Conservation (phyloP, 2,797 vertebrate genomes). For the Neosilurus mollespiculum region DNA sequence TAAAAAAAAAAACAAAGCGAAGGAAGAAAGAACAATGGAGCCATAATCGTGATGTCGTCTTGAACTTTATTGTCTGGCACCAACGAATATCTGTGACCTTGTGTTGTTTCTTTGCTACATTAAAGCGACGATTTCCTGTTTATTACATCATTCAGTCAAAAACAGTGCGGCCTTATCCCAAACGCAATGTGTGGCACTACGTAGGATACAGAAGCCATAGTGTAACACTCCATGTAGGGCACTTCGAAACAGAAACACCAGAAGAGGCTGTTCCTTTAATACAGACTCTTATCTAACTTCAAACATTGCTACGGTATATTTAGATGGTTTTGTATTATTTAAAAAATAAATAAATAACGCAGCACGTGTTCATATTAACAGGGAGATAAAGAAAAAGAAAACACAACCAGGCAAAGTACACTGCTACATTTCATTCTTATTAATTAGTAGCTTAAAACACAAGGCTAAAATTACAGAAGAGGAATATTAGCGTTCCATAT, state of each 20-base stretch:
- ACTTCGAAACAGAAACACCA: slow-evolving; percentile 9
- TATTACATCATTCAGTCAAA: slow-evolving; percentile 65
- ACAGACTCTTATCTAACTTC: slow-evolving; percentile 30
- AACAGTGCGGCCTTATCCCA: slow-evolving; percentile 33
- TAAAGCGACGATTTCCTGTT: slow-evolving; percentile 70
- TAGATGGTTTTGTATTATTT: slow-evolving; percentile 37
- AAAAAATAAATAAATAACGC: slow-evolving; percentile 44
- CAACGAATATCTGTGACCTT: slow-evolving; percentile 59
- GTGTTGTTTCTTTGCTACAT: slow-evolving; percentile 76
- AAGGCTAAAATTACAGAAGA: slow-evolving; percentile 54
- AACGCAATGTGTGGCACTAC: not conserved
- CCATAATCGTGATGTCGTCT: not conserved
- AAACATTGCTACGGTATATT: slow-evolving; percentile 39
- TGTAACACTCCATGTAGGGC: slow-evolving; percentile 21
- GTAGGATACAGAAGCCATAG: not conserved
- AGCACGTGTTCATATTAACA: slow-evolving; percentile 58
- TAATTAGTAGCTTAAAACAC: slow-evolving; percentile 59
- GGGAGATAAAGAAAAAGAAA: slow-evolving; percentile 40
- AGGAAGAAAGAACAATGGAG: not conserved
- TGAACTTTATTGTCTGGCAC: slow-evolving; percentile 75
- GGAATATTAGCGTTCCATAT: slow-evolving; percentile 68
- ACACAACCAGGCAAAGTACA: slow-evolving; percentile 44
- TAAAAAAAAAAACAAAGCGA: not conserved
- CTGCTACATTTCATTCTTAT: slow-evolving; percentile 61
- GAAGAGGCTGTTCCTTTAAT: slow-evolving; percentile 4